Conservation (phyloP, 2,888 invertebrate genomes). For the Limnephilus marmoratus region DNA sequence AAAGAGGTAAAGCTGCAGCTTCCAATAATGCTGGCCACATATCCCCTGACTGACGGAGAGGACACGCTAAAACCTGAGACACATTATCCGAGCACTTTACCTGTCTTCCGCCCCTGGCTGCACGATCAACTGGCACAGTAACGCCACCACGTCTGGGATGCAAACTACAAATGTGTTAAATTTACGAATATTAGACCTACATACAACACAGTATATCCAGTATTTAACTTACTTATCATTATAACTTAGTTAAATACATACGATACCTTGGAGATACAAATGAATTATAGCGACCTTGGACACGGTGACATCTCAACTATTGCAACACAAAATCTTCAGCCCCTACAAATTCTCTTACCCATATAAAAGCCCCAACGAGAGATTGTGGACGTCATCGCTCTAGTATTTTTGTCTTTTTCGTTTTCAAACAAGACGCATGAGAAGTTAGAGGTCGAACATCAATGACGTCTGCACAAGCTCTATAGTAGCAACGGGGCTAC, state of each 20-base stretch:
- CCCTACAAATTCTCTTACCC: background rate
- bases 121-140: slow-evolving; percentile 80
- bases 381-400: no score
- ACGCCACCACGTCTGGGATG: background rate
- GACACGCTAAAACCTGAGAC: slow-evolving; percentile 86
- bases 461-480: no score
- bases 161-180: background rate
- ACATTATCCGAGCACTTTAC: slow-evolving; percentile 94
- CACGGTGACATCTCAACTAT: background rate
- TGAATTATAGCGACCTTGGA: background rate
- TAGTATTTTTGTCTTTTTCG: background rate
- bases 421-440: no score
- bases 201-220: background rate
- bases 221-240: background rate
- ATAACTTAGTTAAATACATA: background rate
- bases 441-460: no score
- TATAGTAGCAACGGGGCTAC: background rate
- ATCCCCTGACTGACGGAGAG: slow-evolving; percentile 85
- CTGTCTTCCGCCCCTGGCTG: slow-evolving; percentile 93
- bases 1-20: slow-evolving; percentile 94
- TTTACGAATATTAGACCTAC: background rate
- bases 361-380: no score
- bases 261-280: background rate
- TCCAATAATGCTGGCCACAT: slow-evolving; percentile 94
- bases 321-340: background rate